Percentiles rank a stretch among this genome's conserved stretches.
phyloP scores from a whole-genome alignment of 2,113 vertebrate genomes.

The Hiodon alosoides region DNA sequence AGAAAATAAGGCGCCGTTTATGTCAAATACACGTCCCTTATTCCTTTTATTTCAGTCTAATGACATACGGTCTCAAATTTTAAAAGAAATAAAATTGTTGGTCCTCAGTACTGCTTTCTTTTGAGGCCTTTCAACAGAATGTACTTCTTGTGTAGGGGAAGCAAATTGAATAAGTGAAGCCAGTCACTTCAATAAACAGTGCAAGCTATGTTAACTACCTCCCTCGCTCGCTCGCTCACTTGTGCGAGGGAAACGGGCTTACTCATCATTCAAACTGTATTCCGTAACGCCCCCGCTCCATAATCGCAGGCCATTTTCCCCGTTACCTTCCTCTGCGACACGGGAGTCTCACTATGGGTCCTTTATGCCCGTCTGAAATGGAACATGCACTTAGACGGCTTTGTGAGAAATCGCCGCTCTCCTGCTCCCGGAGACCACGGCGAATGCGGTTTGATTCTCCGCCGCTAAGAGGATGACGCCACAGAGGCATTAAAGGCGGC shows the following conservation, averaged over 20 bases:
- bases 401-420: conserved; percentile 8
- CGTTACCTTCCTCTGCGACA: conserved; percentile 52
- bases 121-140: neutral
- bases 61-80: neutral
- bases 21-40: neutral
- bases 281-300: neutral
- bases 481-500: conserved; percentile 9
- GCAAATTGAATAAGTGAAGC: neutral
- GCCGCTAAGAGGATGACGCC: neutral
- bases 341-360: conserved; percentile 44
- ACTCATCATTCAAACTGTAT: conserved; percentile 40
- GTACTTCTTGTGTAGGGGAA: neutral
- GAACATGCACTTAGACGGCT: conserved; percentile 17
- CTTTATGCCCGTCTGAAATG: conserved; percentile 44
- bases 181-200: too few relatives aligned
- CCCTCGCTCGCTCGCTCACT: too few relatives aligned
- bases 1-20: neutral
- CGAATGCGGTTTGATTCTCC: conserved; percentile 11
- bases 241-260: conserved; percentile 26
- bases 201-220: neutral
- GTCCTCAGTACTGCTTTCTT: neutral
- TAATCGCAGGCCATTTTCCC: conserved; percentile 61
- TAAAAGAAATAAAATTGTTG: neutral
- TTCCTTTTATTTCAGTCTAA: neutral
- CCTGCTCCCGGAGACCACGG: neutral